A percentile compares a stretch with the other conserved stretches of the same genome.
Evolutionary conservation across 2,797 vertebrate species (phyloP).

Genomic region (Acrossocheilus fasciatus): DNA sequence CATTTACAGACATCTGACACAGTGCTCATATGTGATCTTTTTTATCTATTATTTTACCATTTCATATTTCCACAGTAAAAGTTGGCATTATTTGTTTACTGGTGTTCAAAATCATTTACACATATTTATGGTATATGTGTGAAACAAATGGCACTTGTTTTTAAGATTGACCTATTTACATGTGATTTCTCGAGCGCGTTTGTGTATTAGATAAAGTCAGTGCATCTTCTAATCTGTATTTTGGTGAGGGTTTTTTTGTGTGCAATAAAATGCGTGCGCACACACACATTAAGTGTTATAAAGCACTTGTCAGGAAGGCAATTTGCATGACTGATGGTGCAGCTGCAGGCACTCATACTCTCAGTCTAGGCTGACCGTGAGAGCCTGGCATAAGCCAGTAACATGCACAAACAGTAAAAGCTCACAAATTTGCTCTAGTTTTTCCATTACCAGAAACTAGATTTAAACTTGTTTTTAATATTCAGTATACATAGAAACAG

Average conservation of each 20-base stretch:
- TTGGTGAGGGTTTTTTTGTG: not conserved
- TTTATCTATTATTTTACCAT: not conserved
- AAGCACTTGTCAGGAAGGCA: slow-evolving; percentile 73
- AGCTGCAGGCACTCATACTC: slow-evolving; percentile 52
- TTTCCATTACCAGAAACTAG: not conserved
- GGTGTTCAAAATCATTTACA: not conserved
- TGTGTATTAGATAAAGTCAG: not conserved
- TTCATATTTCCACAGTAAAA: not conserved
- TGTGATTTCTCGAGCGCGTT: not conserved
- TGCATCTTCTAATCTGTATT: not conserved
- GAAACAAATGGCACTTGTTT: not conserved
- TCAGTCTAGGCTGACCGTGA: slow-evolving; percentile 58
- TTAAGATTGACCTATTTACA: not conserved
- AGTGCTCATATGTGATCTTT: not conserved
- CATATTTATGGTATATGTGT: too few relatives aligned
- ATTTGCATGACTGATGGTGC: slow-evolving; percentile 79
- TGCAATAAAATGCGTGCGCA: not conserved
- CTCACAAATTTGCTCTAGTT: slow-evolving; percentile 34
- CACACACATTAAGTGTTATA: slow-evolving; percentile 71
- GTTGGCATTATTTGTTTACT: not conserved
- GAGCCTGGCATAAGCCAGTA: slow-evolving; percentile 46
- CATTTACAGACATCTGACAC: not conserved
- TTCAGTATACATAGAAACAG: not conserved
- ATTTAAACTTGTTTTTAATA: not conserved
- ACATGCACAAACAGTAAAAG: slow-evolving; percentile 28